Evolutionary conservation across 2,113 vertebrate genomes (phyloP).

Genomic region (Cromileptes altivelis): DNA sequence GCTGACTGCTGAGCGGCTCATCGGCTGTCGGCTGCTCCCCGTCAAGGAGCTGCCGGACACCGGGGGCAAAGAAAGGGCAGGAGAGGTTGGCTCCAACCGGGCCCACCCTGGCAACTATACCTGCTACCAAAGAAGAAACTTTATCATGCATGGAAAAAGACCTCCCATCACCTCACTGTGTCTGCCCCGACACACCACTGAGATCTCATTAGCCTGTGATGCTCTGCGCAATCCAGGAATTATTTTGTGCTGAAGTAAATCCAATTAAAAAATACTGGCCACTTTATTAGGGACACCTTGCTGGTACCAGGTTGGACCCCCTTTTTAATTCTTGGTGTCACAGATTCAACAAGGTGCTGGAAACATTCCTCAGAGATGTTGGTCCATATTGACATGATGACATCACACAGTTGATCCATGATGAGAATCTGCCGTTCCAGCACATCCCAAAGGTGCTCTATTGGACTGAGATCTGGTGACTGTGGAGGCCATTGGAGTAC

Average conservation of each 20-base stretch:
- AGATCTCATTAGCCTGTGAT: conserved; percentile 33
- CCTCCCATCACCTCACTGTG: conserved; percentile 30
- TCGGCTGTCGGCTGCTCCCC: conserved; percentile 54
- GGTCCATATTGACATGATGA: too few species aligned
- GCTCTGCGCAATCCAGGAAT: not conserved
- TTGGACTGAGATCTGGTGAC: too few species aligned
- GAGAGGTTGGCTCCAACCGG: conserved; percentile 39
- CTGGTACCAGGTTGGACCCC: too few species aligned
- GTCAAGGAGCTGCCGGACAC: conserved; percentile 51
- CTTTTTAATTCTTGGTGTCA: too few species aligned
- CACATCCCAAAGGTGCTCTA: too few species aligned
- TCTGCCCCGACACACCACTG: conserved; percentile 15
- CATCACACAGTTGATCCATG: too few species aligned
- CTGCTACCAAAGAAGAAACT: conserved; percentile 7
- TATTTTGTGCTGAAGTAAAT: not conserved
- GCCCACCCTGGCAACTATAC: conserved; percentile 42
- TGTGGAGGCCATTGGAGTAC: too few species aligned
- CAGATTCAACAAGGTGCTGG: too few species aligned
- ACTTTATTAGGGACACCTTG: too few species aligned
- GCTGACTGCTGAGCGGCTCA: conserved; percentile 58
- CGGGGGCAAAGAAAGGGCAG: conserved; percentile 25
- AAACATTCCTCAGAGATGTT: too few species aligned
- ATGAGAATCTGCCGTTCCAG: too few species aligned
- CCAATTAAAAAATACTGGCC: too few species aligned
- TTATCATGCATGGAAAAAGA: conserved; percentile 8